Percentiles rank a stretch among this genome's conserved stretches.
phyloP scores from a whole-genome alignment of 2,113 vertebrate genomes.

The Numida meleagris region DNA sequence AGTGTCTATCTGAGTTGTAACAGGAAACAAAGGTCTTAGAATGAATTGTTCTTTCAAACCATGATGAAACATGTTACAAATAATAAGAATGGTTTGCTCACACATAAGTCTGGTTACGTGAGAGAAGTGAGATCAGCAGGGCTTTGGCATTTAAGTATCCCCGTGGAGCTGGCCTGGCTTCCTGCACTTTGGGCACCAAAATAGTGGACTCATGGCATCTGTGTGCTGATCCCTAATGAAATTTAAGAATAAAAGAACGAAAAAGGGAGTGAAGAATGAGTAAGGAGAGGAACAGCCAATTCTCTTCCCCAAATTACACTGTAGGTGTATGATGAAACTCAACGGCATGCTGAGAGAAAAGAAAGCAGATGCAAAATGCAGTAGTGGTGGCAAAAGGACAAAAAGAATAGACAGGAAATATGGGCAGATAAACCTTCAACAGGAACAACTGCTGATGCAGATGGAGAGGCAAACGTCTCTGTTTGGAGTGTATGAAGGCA shows the following conservation, averaged over 20 bases:
- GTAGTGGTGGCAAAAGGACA: not conserved
- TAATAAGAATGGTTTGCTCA: not conserved
- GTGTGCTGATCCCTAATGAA: not conserved
- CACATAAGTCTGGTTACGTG: not conserved
- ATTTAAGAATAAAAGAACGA: not conserved
- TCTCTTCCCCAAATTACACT: not conserved
- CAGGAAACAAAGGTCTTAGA: not conserved
- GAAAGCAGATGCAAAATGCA: not conserved
- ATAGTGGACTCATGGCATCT: not conserved
- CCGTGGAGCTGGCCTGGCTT: not conserved
- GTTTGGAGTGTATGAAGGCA: not conserved
- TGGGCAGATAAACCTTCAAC: not conserved
- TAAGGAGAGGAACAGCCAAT: not conserved
- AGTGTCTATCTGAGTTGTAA: not conserved
- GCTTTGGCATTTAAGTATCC: not conserved
- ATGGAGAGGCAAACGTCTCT: not conserved
- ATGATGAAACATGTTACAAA: not conserved
- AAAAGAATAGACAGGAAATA: not conserved
- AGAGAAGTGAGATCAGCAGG: not conserved
- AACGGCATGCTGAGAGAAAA: not conserved
- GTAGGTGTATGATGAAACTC: not conserved
- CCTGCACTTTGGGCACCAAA: not conserved
- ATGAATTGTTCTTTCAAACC: not conserved
- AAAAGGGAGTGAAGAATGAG: not conserved
- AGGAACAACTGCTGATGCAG: not conserved